A percentile compares a stretch with the other conserved stretches of the same genome.
Conservation (phyloP, 2,113 vertebrate genomes). For the Alosa alosa region DNA sequence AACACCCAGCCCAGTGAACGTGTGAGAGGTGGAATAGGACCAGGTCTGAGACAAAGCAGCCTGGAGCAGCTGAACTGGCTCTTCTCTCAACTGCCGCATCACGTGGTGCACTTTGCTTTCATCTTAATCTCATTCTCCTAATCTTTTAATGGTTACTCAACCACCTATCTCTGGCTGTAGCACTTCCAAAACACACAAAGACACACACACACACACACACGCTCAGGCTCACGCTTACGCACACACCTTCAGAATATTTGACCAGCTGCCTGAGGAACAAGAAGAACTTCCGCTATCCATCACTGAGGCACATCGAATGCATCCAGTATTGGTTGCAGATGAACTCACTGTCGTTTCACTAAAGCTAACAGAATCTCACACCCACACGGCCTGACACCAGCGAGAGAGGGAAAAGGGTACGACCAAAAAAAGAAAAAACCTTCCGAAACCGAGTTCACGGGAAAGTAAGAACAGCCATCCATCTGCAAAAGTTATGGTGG, state of each 20-base stretch:
- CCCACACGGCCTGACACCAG: not conserved
- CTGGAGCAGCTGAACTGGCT: not conserved
- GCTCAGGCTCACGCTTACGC: not conserved
- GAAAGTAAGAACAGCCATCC: not conserved
- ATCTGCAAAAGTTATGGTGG: not conserved
- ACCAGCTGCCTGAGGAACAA: not conserved
- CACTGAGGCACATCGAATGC: not conserved
- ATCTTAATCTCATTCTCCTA: constrained; percentile 4
- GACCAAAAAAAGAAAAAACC: not conserved
- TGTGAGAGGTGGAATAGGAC: not conserved
- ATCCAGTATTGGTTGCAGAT: not conserved
- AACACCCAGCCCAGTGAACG: not conserved
- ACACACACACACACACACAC: not conserved
- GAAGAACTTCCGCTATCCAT: not conserved
- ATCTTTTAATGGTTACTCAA: constrained; percentile 16
- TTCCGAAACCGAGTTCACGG: not conserved
- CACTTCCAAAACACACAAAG: not conserved
- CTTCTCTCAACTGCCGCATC: not conserved
- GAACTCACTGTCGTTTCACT: not conserved
- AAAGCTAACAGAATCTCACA: not conserved
- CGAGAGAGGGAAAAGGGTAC: not conserved
- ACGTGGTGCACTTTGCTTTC: not conserved
- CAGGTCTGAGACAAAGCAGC: not conserved
- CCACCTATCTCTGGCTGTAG: constrained; percentile 1
- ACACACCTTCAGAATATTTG: not conserved